Evolutionary conservation across 2,113 vertebrate species (phyloP).

Genomic region (Equus quagga): DNA sequence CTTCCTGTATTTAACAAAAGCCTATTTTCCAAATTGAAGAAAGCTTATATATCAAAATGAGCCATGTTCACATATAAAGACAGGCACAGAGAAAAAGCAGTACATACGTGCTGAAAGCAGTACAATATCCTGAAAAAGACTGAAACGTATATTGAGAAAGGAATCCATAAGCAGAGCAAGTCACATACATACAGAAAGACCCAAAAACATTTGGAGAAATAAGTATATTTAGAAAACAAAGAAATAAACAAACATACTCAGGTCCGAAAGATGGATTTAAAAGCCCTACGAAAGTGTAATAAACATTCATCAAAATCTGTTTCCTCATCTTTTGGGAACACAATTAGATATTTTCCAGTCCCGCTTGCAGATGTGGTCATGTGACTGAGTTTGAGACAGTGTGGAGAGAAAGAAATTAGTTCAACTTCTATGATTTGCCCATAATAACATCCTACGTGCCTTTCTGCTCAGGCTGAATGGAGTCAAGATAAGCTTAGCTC

Average conservation of each 20-base stretch:
- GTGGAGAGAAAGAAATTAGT: not conserved
- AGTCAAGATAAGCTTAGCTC: not conserved
- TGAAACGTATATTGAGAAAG: not conserved
- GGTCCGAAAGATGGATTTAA: not conserved
- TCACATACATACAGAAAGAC: not conserved
- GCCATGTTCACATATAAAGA: not conserved
- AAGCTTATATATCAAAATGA: constrained; percentile 16
- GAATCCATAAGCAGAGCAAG: not conserved
- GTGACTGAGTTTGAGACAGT: not conserved
- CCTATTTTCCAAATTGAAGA: constrained; percentile 49
- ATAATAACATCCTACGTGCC: not conserved
- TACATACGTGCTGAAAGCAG: not conserved
- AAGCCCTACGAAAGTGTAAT: not conserved
- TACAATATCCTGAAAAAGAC: not conserved
- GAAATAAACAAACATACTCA: not conserved
- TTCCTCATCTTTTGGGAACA: not conserved
- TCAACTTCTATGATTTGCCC: not conserved
- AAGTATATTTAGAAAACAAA: not conserved
- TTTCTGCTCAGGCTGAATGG: not conserved
- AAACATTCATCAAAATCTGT: not conserved
- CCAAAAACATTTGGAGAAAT: not conserved
- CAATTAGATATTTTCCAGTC: not conserved
- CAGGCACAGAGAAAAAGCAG: not conserved
- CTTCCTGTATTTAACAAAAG: constrained; percentile 66
- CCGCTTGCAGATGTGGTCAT: not conserved